A percentile compares a stretch with the other conserved stretches of the same genome.
Evolutionary conservation across 2,797 vertebrate species (phyloP).

Genomic region (Helostoma temminkii): DNA sequence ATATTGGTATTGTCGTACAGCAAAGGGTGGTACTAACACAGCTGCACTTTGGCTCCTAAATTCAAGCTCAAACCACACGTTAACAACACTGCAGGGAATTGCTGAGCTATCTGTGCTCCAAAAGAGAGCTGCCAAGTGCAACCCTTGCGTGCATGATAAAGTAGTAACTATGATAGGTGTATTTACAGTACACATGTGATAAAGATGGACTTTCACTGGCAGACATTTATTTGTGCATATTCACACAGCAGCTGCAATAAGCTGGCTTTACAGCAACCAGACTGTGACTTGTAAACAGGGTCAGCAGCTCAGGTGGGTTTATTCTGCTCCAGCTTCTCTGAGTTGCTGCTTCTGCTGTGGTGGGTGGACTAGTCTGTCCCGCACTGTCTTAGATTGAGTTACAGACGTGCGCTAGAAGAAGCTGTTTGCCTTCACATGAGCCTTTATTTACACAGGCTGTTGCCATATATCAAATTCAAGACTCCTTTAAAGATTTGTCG

Average conservation of each 20-base stretch:
- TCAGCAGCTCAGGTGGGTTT: conserved; percentile 40
- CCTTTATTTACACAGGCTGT: conserved; percentile 79
- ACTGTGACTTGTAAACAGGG: conserved; percentile 61
- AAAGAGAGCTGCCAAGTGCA: conserved; percentile 25
- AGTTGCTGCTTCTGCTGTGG: conserved; percentile 42
- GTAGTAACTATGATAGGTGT: conserved; percentile 17
- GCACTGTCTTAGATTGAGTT: conserved; percentile 69
- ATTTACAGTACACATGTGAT: conserved; percentile 46
- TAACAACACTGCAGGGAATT: conserved; percentile 7
- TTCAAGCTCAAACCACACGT: not conserved
- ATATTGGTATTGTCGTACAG: conserved; percentile 5
- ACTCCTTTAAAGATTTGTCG: conserved; percentile 55
- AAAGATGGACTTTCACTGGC: conserved; percentile 60
- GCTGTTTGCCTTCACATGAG: conserved; percentile 73
- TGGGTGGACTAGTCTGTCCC: conserved; percentile 30
- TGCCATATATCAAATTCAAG: conserved; percentile 64
- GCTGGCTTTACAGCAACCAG: conserved; percentile 48
- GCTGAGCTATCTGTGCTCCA: conserved; percentile 18
- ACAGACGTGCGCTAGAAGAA: conserved; percentile 65
- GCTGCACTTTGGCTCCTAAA: conserved; percentile 13
- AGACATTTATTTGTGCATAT: conserved; percentile 43
- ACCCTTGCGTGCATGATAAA: conserved; percentile 25
- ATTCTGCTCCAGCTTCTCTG: conserved; percentile 41
- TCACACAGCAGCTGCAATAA: conserved; percentile 58
- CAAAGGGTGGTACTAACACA: not conserved